phyloP scores from a whole-genome alignment of 2,797 vertebrate species.

The Paramormyrops hopkinsi region DNA sequence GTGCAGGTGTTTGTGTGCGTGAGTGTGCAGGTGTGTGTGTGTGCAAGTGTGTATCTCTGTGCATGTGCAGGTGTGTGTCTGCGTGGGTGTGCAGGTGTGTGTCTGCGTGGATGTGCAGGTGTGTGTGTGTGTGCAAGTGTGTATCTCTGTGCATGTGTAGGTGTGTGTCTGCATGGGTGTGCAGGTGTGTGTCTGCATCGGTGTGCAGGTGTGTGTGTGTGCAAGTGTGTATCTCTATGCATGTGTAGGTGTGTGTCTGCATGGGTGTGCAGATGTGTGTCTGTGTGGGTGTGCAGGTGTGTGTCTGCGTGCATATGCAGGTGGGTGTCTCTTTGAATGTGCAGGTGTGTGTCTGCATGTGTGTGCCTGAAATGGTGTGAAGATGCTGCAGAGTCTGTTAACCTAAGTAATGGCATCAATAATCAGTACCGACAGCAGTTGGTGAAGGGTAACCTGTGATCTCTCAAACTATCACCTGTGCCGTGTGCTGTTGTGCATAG shows the following conservation, averaged over 20 bases:
- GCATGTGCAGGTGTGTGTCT: conserved; percentile 27
- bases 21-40: not conserved
- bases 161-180: no score
- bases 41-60: conserved; percentile 7
- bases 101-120: no score
- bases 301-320: conserved; percentile 31
- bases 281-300: no score
- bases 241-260: no score
- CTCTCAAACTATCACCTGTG: not conserved
- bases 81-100: not conserved
- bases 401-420: not conserved
- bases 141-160: no score
- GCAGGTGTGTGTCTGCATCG: no score
- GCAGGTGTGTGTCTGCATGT: conserved; percentile 18
- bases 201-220: no score
- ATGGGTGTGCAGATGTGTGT: no score
- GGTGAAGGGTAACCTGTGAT: not conserved
- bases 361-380: not conserved
- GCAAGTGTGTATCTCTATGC: no score
- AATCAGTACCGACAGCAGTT: not conserved
- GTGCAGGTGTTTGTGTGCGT: no score
- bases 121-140: not conserved
- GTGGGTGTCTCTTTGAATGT: conserved; percentile 26
- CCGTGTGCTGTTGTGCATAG: not conserved
- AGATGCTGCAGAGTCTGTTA: not conserved